Conservation (phyloP, 1,140 invertebrate species). For the Drosophila sechellia region DNA sequence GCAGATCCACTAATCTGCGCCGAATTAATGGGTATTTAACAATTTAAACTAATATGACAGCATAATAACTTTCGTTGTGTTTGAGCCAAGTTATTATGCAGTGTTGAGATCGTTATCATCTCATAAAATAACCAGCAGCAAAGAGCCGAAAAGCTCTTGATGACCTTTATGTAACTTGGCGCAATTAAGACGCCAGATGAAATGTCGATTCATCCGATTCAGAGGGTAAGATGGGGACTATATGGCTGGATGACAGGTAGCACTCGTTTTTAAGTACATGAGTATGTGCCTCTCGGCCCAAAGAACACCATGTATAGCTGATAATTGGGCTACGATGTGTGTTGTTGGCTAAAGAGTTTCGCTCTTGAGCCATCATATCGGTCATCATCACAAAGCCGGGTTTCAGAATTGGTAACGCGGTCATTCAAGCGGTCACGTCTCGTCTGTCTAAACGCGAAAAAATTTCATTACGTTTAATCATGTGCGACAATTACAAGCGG, state of each 20-base stretch:
- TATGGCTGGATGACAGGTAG: conserved; percentile 16
- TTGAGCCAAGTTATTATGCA: neutral
- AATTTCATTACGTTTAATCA: conserved; percentile 68
- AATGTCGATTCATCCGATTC: conserved; percentile 27
- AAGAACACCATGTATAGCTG: conserved; percentile 18
- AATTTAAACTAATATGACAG: conserved; percentile 13
- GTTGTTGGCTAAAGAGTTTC: neutral
- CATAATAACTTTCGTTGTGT: conserved; percentile 26
- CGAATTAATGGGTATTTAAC: too few species aligned
- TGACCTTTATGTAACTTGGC: conserved; percentile 39
- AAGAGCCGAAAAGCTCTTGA: conserved; percentile 18
- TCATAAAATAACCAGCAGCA: conserved; percentile 2
- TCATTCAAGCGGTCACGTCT: conserved; percentile 54
- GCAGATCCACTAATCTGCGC: neutral
- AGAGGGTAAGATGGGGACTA: conserved; percentile 7
- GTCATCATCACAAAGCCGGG: conserved; percentile 9
- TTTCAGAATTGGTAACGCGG: conserved; percentile 29
- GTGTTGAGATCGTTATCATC: conserved; percentile 5
- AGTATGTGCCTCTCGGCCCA: conserved; percentile 28
- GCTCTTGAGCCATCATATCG: conserved; percentile 34
- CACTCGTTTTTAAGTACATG: conserved; percentile 8
- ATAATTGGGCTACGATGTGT: conserved; percentile 27
- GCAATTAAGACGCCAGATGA: conserved; percentile 23
- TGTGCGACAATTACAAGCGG: conserved; percentile 72
- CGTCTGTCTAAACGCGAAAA: conserved; percentile 59